Evolutionary conservation across 2,797 vertebrate genomes (phyloP), one percentile per base, ranked within the genome.

Genomic region (Crenuchus spilurus): DNA sequence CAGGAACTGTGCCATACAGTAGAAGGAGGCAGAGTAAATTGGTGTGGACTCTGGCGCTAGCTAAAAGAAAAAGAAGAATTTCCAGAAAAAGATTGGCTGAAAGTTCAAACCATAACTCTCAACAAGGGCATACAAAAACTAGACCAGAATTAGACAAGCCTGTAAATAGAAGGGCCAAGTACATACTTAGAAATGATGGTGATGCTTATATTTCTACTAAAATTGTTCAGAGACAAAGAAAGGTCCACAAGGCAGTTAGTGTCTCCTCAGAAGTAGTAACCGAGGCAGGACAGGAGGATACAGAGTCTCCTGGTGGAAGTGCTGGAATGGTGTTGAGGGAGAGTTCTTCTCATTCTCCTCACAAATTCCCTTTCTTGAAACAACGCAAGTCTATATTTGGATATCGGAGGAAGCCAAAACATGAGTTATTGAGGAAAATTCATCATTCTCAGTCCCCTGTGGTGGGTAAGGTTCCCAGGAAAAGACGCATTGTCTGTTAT

Each of bases 361-460:
- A 42, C 54, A 24, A 39, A 22, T 26, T 28, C 33, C 35, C 16
- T 4, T 8, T 52, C 6, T 82, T 84, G 18, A 83, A 48, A 72
- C 18, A 37, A 0, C 84, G 79, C 22, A 89, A 64, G 64, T 75
- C 79, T 39, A n/a, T 88, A 68, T 91, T 76, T 51, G 88, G 87
- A 1, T 22, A 55, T n/a, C 85, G 28, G 41, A 81, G 77, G 55
- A 89, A 86, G 76, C 58, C 58, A 3, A 54, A 18, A 37, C 51
- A 48, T 41, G 51, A 20, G 22, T 16, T 46, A n/a, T 0, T 10
- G 16, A 14, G 1, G 13, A 70, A 60, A 66, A 8, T 31, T 11
- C 30, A 10, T 6, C 16, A 24, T 14, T 35, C 6, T 20, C 4
- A 64, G 80, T n/a, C 35, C 2, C 2, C 54, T 1, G 11, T 51